phyloP scores from a whole-genome alignment of 1,140 invertebrate species.

The Drosophila cardini region DNA sequence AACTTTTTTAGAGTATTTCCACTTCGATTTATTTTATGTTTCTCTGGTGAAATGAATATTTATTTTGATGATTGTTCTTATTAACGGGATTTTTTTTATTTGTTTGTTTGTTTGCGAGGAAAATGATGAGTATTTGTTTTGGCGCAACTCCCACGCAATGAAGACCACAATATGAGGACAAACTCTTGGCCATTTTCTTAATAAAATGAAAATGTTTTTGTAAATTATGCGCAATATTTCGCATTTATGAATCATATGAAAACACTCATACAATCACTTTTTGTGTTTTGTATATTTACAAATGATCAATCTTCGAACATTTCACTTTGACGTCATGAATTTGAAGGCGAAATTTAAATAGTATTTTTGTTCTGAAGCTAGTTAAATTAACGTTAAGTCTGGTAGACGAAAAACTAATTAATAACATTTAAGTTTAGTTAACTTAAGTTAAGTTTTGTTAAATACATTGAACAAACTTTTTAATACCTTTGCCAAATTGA shows the following conservation, averaged over 20 bases:
- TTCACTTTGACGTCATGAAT: slow-evolving; percentile 49
- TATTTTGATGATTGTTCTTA: slow-evolving; percentile 38
- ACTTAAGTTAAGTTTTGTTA: slow-evolving; percentile 33
- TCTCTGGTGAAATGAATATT: slow-evolving; percentile 46
- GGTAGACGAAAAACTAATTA: slow-evolving; percentile 58
- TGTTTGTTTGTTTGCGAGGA: neutral
- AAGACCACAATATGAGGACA: slow-evolving; percentile 39
- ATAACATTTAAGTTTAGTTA: slow-evolving; percentile 64
- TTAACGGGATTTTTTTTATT: neutral
- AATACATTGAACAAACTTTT: slow-evolving; percentile 37
- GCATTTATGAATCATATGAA: slow-evolving; percentile 63
- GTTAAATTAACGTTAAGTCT: slow-evolving; percentile 51
- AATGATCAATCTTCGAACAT: slow-evolving; percentile 64
- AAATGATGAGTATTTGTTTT: slow-evolving; percentile 11
- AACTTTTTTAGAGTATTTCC: neutral
- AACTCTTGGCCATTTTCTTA: slow-evolving; percentile 62
- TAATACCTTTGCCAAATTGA: slow-evolving; percentile 27
- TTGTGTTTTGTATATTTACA: slow-evolving; percentile 59
- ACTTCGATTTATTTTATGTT: slow-evolving; percentile 1
- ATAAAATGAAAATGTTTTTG: slow-evolving; percentile 32
- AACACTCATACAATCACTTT: slow-evolving; percentile 5
- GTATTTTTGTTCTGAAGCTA: slow-evolving; percentile 5
- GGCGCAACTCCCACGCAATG: slow-evolving; percentile 40
- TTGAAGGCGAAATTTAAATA: slow-evolving; percentile 6
- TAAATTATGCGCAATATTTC: slow-evolving; percentile 68